phyloP scores from a whole-genome alignment of 53 echinoderm and acorn worm species.

The Zoroaster sp. region DNA sequence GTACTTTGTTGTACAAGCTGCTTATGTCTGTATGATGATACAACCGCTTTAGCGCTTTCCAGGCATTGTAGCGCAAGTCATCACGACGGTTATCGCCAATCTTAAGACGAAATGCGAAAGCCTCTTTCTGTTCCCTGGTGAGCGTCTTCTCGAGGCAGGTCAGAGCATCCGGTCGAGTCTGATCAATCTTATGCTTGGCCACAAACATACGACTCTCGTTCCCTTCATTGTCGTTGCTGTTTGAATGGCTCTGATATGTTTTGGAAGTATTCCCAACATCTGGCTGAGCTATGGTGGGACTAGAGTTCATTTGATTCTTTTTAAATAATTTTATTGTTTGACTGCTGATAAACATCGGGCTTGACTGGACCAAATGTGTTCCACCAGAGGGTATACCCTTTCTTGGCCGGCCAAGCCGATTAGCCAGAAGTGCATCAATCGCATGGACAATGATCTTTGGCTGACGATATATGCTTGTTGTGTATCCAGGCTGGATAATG shows the following conservation, averaged over 20 bases:
- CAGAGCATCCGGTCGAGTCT: slow-evolving; percentile 23
- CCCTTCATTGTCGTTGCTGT: neutral
- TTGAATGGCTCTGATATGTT: neutral
- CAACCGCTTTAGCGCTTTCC: slow-evolving; percentile 28
- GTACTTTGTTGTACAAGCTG: slow-evolving; percentile 16
- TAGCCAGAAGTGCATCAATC: neutral
- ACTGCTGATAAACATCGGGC: neutral
- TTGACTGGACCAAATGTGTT: neutral
- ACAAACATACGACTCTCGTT: neutral
- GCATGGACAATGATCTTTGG: neutral
- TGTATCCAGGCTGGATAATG: neutral
- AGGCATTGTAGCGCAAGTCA: slow-evolving; percentile 24
- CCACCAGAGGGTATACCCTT: neutral
- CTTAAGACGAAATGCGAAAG: slow-evolving; percentile 26
- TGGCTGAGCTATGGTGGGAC: neutral
- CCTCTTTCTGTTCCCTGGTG: slow-evolving; percentile 11
- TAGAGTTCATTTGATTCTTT: neutral
- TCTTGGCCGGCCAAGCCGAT: neutral
- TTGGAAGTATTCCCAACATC: neutral
- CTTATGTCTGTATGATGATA: slow-evolving; percentile 19
- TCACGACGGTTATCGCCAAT: slow-evolving; percentile 23
- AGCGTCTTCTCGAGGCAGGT: slow-evolving; percentile 26
- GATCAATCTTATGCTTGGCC: slow-evolving; percentile 9
- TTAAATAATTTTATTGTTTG: neutral
- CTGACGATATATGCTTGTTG: neutral